Base-by-base conservation (phyloP, 2,113 vertebrate species). In the Pungitius pungitius region DNA sequence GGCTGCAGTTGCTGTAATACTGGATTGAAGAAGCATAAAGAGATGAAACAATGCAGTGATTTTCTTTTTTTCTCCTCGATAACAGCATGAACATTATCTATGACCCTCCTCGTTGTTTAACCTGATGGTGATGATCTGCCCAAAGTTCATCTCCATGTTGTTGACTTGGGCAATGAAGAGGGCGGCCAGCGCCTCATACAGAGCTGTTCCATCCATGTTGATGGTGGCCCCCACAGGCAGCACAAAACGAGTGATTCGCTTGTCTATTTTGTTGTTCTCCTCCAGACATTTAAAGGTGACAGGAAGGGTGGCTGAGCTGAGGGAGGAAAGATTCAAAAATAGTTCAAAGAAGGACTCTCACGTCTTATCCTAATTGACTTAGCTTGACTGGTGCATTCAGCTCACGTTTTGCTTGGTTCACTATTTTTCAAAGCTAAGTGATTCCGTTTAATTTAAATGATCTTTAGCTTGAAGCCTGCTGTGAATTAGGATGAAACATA, bases 91-190 rank as follows among this genome's bases (percentile, higher is more conserved):
- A 14, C 15, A 6, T 33, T 8, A 4, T 2, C 30, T 35, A 4
- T 12, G 4, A 27, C 20, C 13, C 8, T 64, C 2, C 24, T 43
- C 0, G 6, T 27, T 13, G 26, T 9, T 24, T 9, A 93, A 99
- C 97, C 97, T 99, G 90, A 99, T 99, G 17, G 97, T 99, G 82
- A 99, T 96, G 91, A 99, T 98, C 91, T 99, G 97, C 15, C 97
- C 97, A 60, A 99, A 98, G 89, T 98, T 99, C 91, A 99, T 95
- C 1, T 99, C 97, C 81, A 97, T 94, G 82, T 98, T 97, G 92
- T 99, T 99, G 74, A 99, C 97, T 82, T 99, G 97, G 66, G 97
- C 97, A 8, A 99, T 99, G 81, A 99, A 99, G 85, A 99, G 96
- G 86, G 97, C 97, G 20, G 97, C 97, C 92, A 99, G 82, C 0